Evolutionary conservation across 2,113 vertebrate genomes (phyloP).

Genomic region (Chlorodrepanis virens): DNA sequence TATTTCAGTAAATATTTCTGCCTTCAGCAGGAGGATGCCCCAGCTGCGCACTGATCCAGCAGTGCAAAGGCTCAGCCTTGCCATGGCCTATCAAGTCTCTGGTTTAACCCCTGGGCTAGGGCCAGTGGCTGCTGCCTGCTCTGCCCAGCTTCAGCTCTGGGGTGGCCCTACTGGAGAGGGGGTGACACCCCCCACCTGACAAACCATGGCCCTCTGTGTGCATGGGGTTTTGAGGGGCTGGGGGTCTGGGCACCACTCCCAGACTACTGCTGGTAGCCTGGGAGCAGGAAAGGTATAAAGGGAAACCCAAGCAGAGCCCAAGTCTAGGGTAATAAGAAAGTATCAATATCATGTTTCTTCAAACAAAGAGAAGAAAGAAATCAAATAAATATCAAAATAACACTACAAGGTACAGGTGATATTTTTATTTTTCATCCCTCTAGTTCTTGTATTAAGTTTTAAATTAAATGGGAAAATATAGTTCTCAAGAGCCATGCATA

Average conservation of each 20-base stretch:
- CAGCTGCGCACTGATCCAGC: rapidly evolving
- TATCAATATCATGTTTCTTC: not conserved
- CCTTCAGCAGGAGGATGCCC: rapidly evolving
- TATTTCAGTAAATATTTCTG: not conserved
- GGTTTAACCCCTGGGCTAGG: not conserved
- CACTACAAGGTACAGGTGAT: not conserved
- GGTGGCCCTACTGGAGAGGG: rapidly evolving
- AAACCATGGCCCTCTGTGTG: not conserved
- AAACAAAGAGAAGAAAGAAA: not conserved
- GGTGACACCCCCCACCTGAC: not conserved
- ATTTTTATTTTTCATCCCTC: not conserved
- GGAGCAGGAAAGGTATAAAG: not conserved
- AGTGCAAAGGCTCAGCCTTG: rapidly evolving
- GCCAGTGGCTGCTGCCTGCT: not conserved
- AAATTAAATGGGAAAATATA: not conserved
- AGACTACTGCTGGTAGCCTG: not conserved
- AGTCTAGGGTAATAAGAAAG: not conserved
- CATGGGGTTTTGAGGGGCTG: rapidly evolving
- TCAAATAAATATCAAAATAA: not conserved
- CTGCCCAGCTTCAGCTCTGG: not conserved
- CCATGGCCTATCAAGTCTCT: rapidly evolving
- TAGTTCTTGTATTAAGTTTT: not conserved
- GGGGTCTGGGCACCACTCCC: not conserved
- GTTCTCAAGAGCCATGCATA: not conserved
- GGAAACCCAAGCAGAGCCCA: not conserved